Conservation (phyloP, 2,888 invertebrate genomes). For the Crossocerus cetratus region DNA sequence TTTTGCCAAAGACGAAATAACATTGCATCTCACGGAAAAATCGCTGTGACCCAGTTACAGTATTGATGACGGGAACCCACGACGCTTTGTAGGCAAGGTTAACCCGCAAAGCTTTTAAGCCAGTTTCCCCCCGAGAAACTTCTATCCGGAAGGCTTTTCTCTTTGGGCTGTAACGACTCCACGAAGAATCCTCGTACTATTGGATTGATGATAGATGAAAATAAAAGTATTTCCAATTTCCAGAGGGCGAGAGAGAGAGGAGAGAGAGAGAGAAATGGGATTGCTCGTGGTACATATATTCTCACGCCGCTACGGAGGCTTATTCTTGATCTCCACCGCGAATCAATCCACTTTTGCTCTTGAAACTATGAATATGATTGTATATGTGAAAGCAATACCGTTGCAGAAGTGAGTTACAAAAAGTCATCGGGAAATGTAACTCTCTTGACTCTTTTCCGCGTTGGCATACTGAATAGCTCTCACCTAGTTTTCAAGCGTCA, state of each 20-base stretch:
- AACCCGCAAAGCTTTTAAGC: conserved; percentile 42
- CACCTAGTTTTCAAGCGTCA: conserved; percentile 34
- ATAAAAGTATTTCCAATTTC: neutral
- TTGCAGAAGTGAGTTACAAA: no score
- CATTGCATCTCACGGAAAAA: conserved; percentile 38
- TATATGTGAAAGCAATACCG: no score
- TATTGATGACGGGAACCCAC: conserved; percentile 11
- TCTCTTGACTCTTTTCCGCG: no score
- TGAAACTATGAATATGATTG: no score
- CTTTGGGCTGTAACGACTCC: conserved; percentile 5
- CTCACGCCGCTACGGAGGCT: no score
- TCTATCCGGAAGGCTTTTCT: conserved; percentile 13
- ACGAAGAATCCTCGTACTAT: conserved; percentile 5
- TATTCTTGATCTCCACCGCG: no score
- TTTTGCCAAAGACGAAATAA: conserved; percentile 38
- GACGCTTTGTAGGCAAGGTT: conserved; percentile 30
- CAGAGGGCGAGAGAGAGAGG: neutral
- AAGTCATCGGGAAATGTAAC: no score
- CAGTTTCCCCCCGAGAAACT: conserved; percentile 27
- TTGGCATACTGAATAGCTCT: conserved; percentile 2
- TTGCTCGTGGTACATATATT: no score
- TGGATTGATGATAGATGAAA: neutral
- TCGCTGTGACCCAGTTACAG: conserved; percentile 41
- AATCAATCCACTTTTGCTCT: no score
- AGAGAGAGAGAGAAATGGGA: no score